Base-by-base conservation (phyloP, 2,113 vertebrate species). In the Leptosomus discolor region DNA sequence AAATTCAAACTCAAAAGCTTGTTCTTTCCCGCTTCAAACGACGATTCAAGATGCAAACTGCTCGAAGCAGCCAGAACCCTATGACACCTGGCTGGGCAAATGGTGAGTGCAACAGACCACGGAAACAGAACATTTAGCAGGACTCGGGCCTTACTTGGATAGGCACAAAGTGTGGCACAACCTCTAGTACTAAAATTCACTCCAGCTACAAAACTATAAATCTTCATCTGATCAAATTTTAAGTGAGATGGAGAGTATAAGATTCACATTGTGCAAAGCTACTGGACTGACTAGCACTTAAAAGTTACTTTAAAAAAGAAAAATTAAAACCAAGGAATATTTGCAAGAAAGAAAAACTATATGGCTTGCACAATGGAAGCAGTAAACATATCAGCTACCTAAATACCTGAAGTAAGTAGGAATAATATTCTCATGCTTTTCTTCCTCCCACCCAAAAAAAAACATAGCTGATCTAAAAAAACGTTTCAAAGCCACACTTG, bases 381-480 rank as follows among this genome's bases (percentile, higher is more conserved):
- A 39, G 15, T 11, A 61, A 80, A 30, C 4, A 1, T 8, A 68
- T 16, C 36, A 34, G 14, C 7, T 27, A 64, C 9, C 5, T 60
- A 21, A 4, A 64, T 34, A 57, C 6, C 6, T 57, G 18, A 84
- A 6, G 2, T 15, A 65, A 83, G 15, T 2, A 53, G 16, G 23
- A 65, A 10, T 18, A n/a, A 51, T 8, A 69, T 10, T 61, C 23
- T 18, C 34, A 67, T 21, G 15, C 5, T 71, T 93, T 77, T 60
- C 54, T 21, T 5, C 2, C 2, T 56, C 22, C 34, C 46, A 56
- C 4, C 7, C 4, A 4, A 26, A 64, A 56, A 53, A 65, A 85
- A 23, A 26, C 0, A 1, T 1, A 41, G 12, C 2, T 3, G 0
- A 60, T 22, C 15, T 41, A 61, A 83, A 48, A 54, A 53, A 85